These are phyloP conservation scores for Philopedon plagiatum DNA, from an alignment of 2,888 invertebrate species.

Conservation along the genomic window DNA sequence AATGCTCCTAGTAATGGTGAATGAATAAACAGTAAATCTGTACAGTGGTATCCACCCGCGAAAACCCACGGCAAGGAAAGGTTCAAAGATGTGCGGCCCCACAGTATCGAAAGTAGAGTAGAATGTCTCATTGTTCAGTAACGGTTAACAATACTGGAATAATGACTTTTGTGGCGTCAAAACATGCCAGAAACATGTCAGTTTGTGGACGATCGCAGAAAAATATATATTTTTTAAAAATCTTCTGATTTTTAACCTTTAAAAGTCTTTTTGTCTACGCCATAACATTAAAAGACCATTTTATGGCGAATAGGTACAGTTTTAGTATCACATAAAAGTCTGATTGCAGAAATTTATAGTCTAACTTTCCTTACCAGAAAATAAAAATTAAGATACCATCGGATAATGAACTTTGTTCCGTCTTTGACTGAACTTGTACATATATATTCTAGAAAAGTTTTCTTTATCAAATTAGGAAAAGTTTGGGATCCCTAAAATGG, in stretches of 20 bases:
- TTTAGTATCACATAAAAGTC: slow-evolving; percentile 32
- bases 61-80: too few relatives aligned
- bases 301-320: slow-evolving; percentile 15
- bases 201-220: too few relatives aligned
- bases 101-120: too few relatives aligned
- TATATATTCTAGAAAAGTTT: slow-evolving; percentile 16
- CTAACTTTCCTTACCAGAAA: slow-evolving; percentile 22
- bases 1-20: too few relatives aligned
- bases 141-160: too few relatives aligned
- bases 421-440: slow-evolving; percentile 21
- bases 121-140: too few relatives aligned
- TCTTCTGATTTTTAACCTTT: not conserved
- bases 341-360: slow-evolving; percentile 25
- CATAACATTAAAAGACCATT: slow-evolving; percentile 11
- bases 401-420: slow-evolving; percentile 29
- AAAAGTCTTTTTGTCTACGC: not conserved
- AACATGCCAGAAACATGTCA: too few relatives aligned
- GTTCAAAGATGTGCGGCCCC: too few relatives aligned
- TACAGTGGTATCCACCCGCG: too few relatives aligned
- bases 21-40: too few relatives aligned
- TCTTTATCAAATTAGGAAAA: slow-evolving; percentile 19
- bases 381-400: slow-evolving; percentile 35
- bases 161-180: too few relatives aligned
- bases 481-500: not conserved
- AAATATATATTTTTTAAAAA: too few relatives aligned